A percentile compares a stretch with the other conserved stretches of the same genome.
Evolutionary conservation across 1,140 invertebrate genomes (phyloP).

Genomic region (Eufriesea mexicana): DNA sequence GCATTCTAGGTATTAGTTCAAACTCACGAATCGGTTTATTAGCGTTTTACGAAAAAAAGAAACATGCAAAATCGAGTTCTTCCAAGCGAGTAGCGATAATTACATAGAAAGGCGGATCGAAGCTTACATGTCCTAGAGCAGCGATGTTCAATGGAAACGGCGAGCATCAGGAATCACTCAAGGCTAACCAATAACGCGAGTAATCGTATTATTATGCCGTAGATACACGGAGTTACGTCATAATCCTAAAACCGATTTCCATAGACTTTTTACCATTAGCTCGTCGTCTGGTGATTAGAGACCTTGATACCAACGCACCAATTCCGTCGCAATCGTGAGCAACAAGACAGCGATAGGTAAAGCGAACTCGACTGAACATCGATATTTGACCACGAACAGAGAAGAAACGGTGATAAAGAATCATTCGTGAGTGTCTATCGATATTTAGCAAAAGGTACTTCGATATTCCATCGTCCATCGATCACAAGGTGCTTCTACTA

Average conservation of each 20-base stretch:
- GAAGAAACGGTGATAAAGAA: background rate
- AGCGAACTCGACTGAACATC: background rate
- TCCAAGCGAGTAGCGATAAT: background rate
- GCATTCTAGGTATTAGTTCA: too few relatives aligned
- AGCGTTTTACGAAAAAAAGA: too few relatives aligned
- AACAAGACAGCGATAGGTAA: background rate
- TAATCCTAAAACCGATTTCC: conserved; percentile 38
- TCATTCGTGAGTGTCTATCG: background rate
- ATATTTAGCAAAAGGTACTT: background rate
- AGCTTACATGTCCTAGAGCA: background rate
- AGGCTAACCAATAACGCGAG: conserved; percentile 24
- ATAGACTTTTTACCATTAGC: background rate
- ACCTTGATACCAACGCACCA: background rate
- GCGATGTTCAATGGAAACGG: conserved; percentile 1
- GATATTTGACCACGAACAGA: background rate
- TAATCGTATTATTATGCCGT: conserved; percentile 20
- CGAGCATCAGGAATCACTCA: background rate
- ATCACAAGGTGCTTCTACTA: too few relatives aligned
- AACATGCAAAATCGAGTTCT: background rate
- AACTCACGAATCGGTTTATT: too few relatives aligned
- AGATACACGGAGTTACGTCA: conserved; percentile 8
- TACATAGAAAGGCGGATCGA: background rate
- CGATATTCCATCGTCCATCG: too few relatives aligned
- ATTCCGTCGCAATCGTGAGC: background rate
- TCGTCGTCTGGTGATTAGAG: background rate